A percentile compares a stretch with the other conserved stretches of the same genome.
These are phyloP conservation scores for Drosophila meridionalis DNA, from an alignment of 2,888 invertebrate species.

Conservation along the genomic window DNA sequence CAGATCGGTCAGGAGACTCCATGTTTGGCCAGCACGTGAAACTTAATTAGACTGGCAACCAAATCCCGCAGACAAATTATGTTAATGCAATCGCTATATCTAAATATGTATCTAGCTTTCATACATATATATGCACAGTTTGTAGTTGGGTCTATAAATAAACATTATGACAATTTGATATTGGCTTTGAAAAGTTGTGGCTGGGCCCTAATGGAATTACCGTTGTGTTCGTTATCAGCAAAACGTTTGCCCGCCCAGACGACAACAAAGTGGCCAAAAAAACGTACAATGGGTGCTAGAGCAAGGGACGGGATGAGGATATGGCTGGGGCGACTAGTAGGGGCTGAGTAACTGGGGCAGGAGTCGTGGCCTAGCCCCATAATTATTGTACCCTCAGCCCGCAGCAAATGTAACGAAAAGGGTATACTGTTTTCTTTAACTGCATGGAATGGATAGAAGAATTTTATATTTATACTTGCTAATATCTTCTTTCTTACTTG, in stretches of 20 bases:
- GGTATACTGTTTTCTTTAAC: not conserved
- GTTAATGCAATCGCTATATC: slow-evolving; percentile 62
- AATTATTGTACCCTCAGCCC: slow-evolving; percentile 52
- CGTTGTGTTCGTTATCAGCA: slow-evolving; percentile 68
- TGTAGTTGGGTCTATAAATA: slow-evolving; percentile 60
- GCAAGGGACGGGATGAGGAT: not conserved
- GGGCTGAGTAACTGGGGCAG: not conserved
- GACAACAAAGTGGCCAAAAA: slow-evolving; percentile 52
- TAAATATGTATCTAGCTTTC: slow-evolving; percentile 1
- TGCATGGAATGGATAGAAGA: not conserved
- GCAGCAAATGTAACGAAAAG: not conserved
- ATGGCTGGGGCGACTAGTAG: not conserved
- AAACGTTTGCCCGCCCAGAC: slow-evolving; percentile 59
- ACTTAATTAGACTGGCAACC: slow-evolving; percentile 57
- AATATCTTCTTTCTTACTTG: not conserved
- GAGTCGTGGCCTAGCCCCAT: slow-evolving; percentile 32
- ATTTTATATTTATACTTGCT: too few species aligned
- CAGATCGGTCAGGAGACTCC: slow-evolving; percentile 17
- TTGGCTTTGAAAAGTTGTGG: slow-evolving; percentile 60
- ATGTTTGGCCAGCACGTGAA: slow-evolving; percentile 32
- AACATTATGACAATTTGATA: slow-evolving; percentile 76
- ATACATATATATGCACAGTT: not conserved
- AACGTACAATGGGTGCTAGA: slow-evolving; percentile 39
- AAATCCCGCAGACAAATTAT: slow-evolving; percentile 62
- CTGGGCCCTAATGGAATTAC: slow-evolving; percentile 69